Conservation (phyloP, 2,888 invertebrate species). For the Drosophila subquinaria region DNA sequence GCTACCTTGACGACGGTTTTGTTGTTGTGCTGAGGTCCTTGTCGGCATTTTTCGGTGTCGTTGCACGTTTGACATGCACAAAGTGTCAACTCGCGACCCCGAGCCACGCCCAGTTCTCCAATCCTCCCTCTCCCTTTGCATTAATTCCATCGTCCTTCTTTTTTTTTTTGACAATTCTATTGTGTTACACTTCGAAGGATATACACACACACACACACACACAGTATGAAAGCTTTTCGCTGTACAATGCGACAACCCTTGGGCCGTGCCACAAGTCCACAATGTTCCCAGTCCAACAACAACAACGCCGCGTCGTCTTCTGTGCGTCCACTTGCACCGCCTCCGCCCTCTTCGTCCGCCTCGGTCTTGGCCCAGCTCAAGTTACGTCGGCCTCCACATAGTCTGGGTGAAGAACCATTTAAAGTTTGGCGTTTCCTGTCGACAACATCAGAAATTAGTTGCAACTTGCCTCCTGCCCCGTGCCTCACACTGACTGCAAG, state of each 20-base stretch:
- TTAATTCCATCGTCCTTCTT: slow-evolving; percentile 8
- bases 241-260: slow-evolving; percentile 51
- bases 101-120: slow-evolving; percentile 38
- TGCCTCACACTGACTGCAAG: not conserved
- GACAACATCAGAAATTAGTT: slow-evolving; percentile 49
- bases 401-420: slow-evolving; percentile 34
- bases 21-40: slow-evolving; percentile 31
- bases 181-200: slow-evolving; percentile 34
- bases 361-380: slow-evolving; percentile 12
- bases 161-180: slow-evolving; percentile 52
- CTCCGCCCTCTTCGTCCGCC: not conserved
- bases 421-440: slow-evolving; percentile 52
- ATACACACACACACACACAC: slow-evolving; percentile 14
- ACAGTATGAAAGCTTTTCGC: slow-evolving; percentile 47
- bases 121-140: too few species aligned
- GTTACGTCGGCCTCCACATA: slow-evolving; percentile 9
- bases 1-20: slow-evolving; percentile 66
- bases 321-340: not conserved
- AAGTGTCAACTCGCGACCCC: slow-evolving; percentile 63
- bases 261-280: slow-evolving; percentile 32
- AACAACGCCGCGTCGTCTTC: too few species aligned
- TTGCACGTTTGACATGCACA: slow-evolving; percentile 71
- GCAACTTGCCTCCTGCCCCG: slow-evolving; percentile 15
- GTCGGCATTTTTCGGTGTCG: slow-evolving; percentile 59
- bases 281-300: not conserved